A percentile compares a stretch with the other conserved stretches of the same genome.
phyloP scores from a whole-genome alignment of 2,113 vertebrate genomes.

The Thamnaconus septentrionalis region DNA sequence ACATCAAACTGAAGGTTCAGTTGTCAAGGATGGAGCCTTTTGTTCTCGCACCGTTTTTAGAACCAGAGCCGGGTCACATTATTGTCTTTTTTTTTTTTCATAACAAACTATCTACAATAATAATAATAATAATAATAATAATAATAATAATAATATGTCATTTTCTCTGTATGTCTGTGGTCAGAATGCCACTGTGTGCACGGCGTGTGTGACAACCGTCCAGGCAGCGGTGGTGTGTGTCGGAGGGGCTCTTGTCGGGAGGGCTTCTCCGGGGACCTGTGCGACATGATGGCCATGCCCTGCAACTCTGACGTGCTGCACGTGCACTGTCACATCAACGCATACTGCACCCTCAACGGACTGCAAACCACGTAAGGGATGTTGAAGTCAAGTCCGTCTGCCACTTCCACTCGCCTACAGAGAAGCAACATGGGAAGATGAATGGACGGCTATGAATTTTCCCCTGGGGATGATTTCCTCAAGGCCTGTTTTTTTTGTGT shows the following conservation, averaged over 20 bases:
- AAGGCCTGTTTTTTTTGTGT: neutral
- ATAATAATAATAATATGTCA: too few relatives aligned
- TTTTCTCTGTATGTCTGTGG: slow-evolving; percentile 8
- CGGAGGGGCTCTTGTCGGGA: slow-evolving; percentile 81
- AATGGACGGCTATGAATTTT: too few relatives aligned
- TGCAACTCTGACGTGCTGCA: slow-evolving; percentile 73
- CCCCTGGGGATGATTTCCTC: neutral
- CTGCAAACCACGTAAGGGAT: slow-evolving; percentile 28
- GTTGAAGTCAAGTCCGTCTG: too few relatives aligned
- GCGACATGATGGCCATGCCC: slow-evolving; percentile 75
- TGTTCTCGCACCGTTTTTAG: too few relatives aligned
- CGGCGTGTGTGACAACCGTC: slow-evolving; percentile 94
- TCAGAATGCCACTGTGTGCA: slow-evolving; percentile 90
- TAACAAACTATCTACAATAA: too few relatives aligned
- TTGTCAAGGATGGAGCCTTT: too few relatives aligned
- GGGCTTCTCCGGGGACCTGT: slow-evolving; percentile 84
- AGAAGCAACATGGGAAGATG: too few relatives aligned
- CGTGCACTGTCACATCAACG: slow-evolving; percentile 84
- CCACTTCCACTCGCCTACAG: too few relatives aligned
- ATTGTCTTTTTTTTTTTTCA: too few relatives aligned
- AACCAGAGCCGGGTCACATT: too few relatives aligned
- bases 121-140: too few relatives aligned
- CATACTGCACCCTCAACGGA: slow-evolving; percentile 55
- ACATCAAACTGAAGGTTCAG: too few relatives aligned
- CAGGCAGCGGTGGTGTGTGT: slow-evolving; percentile 84